A percentile compares a stretch with the other conserved stretches of the same genome.
Evolutionary conservation across 1,140 invertebrate genomes (phyloP).

Genomic region (Cyclina sinensis): DNA sequence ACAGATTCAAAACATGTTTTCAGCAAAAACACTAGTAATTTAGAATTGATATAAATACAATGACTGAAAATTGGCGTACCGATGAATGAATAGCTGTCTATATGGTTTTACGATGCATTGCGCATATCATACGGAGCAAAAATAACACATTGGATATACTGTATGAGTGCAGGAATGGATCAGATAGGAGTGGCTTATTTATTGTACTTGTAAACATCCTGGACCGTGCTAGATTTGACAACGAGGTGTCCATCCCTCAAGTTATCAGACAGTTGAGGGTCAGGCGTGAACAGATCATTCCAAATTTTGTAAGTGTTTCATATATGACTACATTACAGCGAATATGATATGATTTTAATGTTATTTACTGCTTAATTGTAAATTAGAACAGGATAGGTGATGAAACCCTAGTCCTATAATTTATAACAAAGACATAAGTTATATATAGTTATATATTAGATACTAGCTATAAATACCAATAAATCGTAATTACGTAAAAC

Average conservation of each 20-base stretch:
- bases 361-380: neutral
- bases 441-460: no score
- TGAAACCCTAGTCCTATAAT: neutral
- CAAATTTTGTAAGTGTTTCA: conserved; percentile 42
- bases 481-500: no score
- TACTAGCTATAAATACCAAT: no score
- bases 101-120: no score
- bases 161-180: conserved; percentile 31
- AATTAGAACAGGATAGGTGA: neutral
- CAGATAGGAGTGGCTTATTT: conserved; percentile 37
- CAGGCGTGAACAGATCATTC: conserved; percentile 37
- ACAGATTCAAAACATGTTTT: neutral
- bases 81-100: no score
- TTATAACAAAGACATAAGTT: no score
- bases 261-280: conserved; percentile 19
- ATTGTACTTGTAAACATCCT: neutral
- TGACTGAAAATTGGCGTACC: no score
- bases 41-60: no score
- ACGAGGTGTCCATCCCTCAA: conserved; percentile 20
- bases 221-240: neutral
- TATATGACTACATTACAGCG: neutral
- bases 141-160: no score
- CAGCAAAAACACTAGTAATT: neutral
- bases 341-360: no score
- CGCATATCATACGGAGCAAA: no score